phyloP scores from a whole-genome alignment of 2,888 invertebrate species.

The Strigamia crassipes region DNA sequence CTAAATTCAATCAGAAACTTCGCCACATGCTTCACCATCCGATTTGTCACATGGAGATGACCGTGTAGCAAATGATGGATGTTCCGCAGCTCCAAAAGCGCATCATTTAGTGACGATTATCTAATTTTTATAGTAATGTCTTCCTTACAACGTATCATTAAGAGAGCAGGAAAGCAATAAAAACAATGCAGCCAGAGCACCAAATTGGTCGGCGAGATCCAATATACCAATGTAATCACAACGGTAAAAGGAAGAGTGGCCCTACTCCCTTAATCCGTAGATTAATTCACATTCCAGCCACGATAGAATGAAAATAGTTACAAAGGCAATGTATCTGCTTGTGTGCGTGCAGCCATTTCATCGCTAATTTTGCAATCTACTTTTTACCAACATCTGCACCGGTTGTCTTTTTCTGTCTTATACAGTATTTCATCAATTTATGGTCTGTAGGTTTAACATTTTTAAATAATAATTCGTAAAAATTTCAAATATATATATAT shows the following conservation, averaged over 20 bases:
- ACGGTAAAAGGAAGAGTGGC: not conserved
- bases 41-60: not conserved
- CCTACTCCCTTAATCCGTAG: not conserved
- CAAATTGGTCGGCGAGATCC: not conserved
- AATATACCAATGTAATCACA: constrained; percentile 17
- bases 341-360: too few species aligned
- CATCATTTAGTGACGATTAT: not conserved
- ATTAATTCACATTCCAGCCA: constrained; percentile 15
- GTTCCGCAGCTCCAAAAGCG: not conserved
- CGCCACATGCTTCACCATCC: not conserved
- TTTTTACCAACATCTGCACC: too few species aligned
- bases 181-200: not conserved
- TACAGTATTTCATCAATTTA: too few species aligned
- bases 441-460: too few species aligned
- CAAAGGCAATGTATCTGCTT: not conserved
- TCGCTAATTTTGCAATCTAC: too few species aligned
- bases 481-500: too few species aligned
- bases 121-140: constrained; percentile 6
- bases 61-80: too few species aligned
- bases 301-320: not conserved
- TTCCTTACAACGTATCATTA: not conserved
- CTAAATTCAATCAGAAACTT: not conserved
- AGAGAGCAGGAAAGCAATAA: not conserved
- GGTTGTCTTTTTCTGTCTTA: too few species aligned
- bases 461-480: too few species aligned